phyloP scores from a whole-genome alignment of 1,140 invertebrate species.

The Papilio xuthus region DNA sequence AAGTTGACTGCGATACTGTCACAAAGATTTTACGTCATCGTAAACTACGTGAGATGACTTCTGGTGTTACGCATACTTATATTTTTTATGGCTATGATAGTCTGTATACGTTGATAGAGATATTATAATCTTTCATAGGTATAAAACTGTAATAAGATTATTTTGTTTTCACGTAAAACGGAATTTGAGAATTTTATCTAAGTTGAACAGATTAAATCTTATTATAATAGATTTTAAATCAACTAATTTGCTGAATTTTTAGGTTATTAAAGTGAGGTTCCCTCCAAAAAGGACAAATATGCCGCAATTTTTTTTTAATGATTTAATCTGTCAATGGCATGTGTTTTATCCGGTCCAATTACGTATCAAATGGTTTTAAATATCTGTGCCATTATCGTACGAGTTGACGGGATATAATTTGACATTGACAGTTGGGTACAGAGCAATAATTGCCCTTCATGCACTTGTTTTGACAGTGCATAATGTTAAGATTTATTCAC shows the following conservation, averaged over 20 bases:
- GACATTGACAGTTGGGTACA: slow-evolving; percentile 10
- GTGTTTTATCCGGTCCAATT: background rate
- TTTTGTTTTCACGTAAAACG: no score
- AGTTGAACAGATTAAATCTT: no score
- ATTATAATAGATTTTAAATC: background rate
- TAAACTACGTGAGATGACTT: slow-evolving; percentile 12
- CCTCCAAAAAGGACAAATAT: background rate
- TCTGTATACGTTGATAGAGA: no score
- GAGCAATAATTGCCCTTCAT: slow-evolving; percentile 27
- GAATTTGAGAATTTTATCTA: no score
- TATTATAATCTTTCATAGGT: no score
- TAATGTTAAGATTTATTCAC: slow-evolving; percentile 7
- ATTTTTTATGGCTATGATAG: background rate
- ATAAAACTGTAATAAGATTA: no score
- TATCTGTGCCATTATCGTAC: background rate
- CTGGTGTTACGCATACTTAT: background rate
- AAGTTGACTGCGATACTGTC: background rate
- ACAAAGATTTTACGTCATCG: background rate
- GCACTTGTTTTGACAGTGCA: slow-evolving; percentile 28
- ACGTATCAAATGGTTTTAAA: background rate
- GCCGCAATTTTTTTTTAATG: background rate
- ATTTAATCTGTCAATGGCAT: background rate
- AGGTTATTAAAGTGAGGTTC: background rate
- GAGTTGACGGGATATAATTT: slow-evolving; percentile 4
- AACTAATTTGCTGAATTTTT: background rate